These are phyloP conservation scores for rat (Rattus norvegicus) DNA, from an alignment of 2,113 vertebrate species.

Conservation along the genomic window GRCr8 NC_086025.1:22185001-22185500, in stretches of 20 bases:
- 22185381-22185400: not conserved
- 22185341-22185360: not conserved
- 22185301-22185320: too few relatives aligned
- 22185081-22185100: constrained; percentile 90
- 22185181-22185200: not conserved
- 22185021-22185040: constrained; percentile 92
- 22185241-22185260: not conserved
- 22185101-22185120: constrained; percentile 89
- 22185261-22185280: not conserved
- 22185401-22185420: too few relatives aligned
- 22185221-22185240: not conserved
- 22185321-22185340: not conserved
- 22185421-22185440: not conserved
- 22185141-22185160: not conserved
- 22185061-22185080: constrained; percentile 91
- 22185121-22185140: not conserved
- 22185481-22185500: not conserved
- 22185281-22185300: not conserved
- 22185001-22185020: constrained; percentile 86
- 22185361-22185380: not conserved
- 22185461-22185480: not conserved
- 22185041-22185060: constrained; percentile 93
- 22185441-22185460: not conserved
- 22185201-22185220: not conserved
- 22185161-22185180: not conserved